A percentile compares a stretch with the other conserved stretches of the same genome.
Evolutionary conservation across 2,888 invertebrate species (phyloP).

Genomic region (Dendrolimus houi): DNA sequence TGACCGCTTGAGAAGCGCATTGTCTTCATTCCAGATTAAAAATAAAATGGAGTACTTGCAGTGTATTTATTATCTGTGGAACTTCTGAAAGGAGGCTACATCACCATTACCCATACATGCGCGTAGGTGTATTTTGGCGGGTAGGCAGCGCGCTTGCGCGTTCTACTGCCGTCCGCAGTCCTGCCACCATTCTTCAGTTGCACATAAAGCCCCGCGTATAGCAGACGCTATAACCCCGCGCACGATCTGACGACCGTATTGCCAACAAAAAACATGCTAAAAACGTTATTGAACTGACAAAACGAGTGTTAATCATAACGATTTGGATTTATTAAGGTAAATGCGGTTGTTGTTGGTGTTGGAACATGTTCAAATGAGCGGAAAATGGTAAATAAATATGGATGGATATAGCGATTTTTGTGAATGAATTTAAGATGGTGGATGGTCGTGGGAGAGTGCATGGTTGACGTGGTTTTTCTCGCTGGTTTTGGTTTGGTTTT

Average conservation of each 20-base stretch:
- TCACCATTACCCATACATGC: constrained; percentile 56
- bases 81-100: constrained; percentile 45
- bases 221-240: constrained; percentile 30
- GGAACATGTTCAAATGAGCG: constrained; percentile 35
- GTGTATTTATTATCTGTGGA: constrained; percentile 34
- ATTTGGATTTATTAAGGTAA: constrained; percentile 15
- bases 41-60: constrained; percentile 4
- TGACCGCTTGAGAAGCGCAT: constrained; percentile 3
- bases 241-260: constrained; percentile 36
- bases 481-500: constrained; percentile 23
- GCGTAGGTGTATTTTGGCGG: constrained; percentile 74
- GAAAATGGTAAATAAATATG: constrained; percentile 67
- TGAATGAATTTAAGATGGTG: constrained; percentile 76
- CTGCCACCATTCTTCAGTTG: constrained; percentile 72
- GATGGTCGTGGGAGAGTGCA: constrained; percentile 49
- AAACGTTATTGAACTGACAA: constrained; percentile 26
- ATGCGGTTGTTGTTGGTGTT: constrained; percentile 18
- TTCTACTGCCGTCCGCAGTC: constrained; percentile 62
- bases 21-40: constrained; percentile 8
- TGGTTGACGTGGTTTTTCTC: constrained; percentile 36
- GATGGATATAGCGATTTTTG: constrained; percentile 63
- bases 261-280: constrained; percentile 49
- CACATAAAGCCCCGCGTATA: constrained; percentile 40
- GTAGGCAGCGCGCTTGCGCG: constrained; percentile 58
- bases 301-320: constrained; percentile 29